Conservation (phyloP, 1,140 invertebrate species). For the Pseudoatta argentina region DNA sequence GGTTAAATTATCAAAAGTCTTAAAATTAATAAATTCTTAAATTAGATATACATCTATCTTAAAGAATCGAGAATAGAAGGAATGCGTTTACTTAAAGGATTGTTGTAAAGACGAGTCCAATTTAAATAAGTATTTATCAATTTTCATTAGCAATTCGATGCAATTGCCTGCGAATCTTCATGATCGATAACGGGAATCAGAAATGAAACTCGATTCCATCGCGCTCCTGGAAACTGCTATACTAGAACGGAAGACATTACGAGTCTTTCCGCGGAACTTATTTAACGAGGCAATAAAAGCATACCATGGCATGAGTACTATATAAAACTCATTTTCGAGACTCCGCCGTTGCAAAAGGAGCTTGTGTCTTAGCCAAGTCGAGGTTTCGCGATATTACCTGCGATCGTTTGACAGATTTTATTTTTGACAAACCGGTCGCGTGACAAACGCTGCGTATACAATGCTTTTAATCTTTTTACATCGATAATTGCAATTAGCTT, state of each 20-base stretch:
- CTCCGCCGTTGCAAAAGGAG: slow-evolving; percentile 54
- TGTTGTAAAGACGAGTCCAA: not conserved
- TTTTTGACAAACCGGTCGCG: slow-evolving; percentile 54
- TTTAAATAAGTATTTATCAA: slow-evolving; percentile 29
- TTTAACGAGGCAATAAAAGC: slow-evolving; percentile 69
- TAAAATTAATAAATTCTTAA: not conserved
- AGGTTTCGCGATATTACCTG: slow-evolving; percentile 27
- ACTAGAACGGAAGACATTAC: slow-evolving; percentile 67
- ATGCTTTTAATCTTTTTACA: not conserved
- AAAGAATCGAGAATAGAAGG: not conserved
- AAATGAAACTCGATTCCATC: slow-evolving; percentile 33
- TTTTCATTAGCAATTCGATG: slow-evolving; percentile 7
- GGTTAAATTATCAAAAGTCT: not conserved
- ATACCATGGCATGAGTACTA: slow-evolving; percentile 37
- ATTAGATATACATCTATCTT: not conserved
- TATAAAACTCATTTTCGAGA: slow-evolving; percentile 68
- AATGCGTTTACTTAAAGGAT: not conserved
- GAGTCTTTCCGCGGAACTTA: slow-evolving; percentile 62
- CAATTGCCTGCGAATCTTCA: slow-evolving; percentile 34
- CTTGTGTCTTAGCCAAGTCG: slow-evolving; percentile 48
- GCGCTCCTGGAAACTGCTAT: slow-evolving; percentile 50
- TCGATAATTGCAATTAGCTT: slow-evolving; percentile 28
- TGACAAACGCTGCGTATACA: slow-evolving; percentile 14
- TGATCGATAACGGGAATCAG: slow-evolving; percentile 34
- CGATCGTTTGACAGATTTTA: slow-evolving; percentile 55